Evolutionary conservation across 1,140 invertebrate genomes (phyloP).

Genomic region (Drepana arcuata): DNA sequence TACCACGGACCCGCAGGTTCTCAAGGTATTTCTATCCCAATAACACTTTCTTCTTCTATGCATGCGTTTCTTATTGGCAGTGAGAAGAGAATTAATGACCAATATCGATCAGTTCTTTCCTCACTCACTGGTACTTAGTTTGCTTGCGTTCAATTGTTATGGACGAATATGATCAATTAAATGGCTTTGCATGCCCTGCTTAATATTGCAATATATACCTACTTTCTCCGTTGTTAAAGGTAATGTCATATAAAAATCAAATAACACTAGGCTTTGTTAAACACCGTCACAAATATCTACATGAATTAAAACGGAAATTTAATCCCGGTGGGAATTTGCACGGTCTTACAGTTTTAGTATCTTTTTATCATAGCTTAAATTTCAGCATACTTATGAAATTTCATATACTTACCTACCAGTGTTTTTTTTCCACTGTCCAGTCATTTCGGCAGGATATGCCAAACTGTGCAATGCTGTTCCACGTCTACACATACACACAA

Average conservation of each 20-base stretch:
- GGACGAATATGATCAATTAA: slow-evolving; percentile 7
- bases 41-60: slow-evolving; percentile 60
- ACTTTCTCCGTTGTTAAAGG: too few species aligned
- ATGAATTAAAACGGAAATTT: slow-evolving; percentile 9
- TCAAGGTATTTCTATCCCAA: slow-evolving; percentile 78
- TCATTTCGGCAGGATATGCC: too few species aligned
- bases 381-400: too few species aligned
- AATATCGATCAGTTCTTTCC: slow-evolving; percentile 20
- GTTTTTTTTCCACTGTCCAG: too few species aligned
- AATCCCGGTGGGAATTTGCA: slow-evolving; percentile 18
- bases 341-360: slow-evolving; percentile 20
- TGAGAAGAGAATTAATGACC: slow-evolving; percentile 14
- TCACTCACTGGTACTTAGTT: slow-evolving; percentile 19
- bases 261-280: slow-evolving; percentile 7
- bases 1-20: slow-evolving; percentile 76
- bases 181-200: slow-evolving; percentile 25
- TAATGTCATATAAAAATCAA: slow-evolving; percentile 5
- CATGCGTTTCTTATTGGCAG: slow-evolving; percentile 35
- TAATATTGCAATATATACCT: too few species aligned
- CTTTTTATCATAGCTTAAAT: slow-evolving; percentile 19
- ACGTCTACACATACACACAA: slow-evolving; percentile 6
- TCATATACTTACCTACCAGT: too few species aligned
- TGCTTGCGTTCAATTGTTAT: slow-evolving; percentile 21
- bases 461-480: neutral
- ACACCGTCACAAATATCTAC: slow-evolving; percentile 7